phyloP scores from a whole-genome alignment of 2,888 invertebrate genomes.

The Liodrosophila aerea region DNA sequence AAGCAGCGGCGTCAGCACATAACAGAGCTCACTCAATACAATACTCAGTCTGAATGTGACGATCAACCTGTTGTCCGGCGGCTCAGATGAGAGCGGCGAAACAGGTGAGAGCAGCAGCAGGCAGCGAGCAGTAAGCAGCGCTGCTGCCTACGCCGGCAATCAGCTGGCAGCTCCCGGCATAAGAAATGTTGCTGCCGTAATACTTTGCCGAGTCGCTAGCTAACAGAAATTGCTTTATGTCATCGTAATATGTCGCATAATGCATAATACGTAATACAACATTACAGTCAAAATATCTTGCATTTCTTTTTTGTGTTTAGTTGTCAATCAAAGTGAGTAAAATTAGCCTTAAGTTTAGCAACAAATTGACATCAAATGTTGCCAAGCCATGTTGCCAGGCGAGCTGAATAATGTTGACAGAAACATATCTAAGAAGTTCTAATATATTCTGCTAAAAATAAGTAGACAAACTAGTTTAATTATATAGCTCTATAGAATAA shows the following conservation, averaged over 20 bases:
- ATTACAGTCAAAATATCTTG: too few species aligned
- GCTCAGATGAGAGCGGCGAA: slow-evolving; percentile 29
- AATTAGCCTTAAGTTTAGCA: too few species aligned
- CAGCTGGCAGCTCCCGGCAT: slow-evolving; percentile 16
- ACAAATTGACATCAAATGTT: slow-evolving; percentile 33
- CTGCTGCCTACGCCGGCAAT: slow-evolving; percentile 8
- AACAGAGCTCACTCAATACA: slow-evolving; percentile 35
- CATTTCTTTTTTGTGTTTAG: too few species aligned
- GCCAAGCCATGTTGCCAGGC: slow-evolving; percentile 19
- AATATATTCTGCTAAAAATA: too few species aligned
- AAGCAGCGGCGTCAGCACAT: slow-evolving; percentile 25
- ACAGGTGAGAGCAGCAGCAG: slow-evolving; percentile 23
- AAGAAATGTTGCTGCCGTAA: not conserved
- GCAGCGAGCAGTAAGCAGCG: slow-evolving; percentile 11
- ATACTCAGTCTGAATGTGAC: too few species aligned
- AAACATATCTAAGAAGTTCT: too few species aligned
- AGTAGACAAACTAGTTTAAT: too few species aligned
- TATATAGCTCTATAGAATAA: too few species aligned
- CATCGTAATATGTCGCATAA: too few species aligned
- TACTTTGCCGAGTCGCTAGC: not conserved
- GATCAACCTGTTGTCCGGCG: slow-evolving; percentile 52
- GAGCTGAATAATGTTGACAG: slow-evolving; percentile 24
- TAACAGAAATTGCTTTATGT: not conserved
- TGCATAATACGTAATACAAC: too few species aligned
- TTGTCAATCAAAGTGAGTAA: too few species aligned